Conservation (phyloP, 2,113 vertebrate species). For the Ahaetulla prasina region DNA sequence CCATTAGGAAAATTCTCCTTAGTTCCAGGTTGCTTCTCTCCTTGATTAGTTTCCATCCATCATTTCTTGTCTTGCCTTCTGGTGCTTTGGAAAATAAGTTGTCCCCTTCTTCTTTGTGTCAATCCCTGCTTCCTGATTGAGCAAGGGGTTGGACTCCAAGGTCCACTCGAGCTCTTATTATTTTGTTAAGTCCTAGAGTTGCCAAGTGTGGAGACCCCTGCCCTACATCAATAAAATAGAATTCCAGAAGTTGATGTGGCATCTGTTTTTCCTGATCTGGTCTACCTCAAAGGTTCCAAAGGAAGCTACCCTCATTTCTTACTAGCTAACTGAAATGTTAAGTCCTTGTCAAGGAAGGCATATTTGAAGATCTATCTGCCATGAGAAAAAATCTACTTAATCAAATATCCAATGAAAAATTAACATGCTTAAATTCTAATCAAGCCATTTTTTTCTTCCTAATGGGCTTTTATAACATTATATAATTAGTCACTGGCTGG, state of each 20-base stretch:
- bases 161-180: background rate
- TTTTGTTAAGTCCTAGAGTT: background rate
- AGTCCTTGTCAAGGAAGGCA: background rate
- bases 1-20: background rate
- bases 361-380: background rate
- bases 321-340: background rate
- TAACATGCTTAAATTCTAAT: slow-evolving; percentile 1
- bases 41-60: background rate
- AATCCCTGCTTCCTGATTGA: background rate
- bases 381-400: background rate
- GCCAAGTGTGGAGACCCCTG: background rate
- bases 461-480: slow-evolving; percentile 17
- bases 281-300: background rate
- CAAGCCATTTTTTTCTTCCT: background rate
- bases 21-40: background rate
- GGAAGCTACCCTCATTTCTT: background rate
- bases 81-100: background rate
- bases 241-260: background rate
- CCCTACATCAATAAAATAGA: background rate
- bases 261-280: background rate
- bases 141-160: background rate
- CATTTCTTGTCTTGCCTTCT: background rate
- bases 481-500: background rate
- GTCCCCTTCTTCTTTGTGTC: background rate
- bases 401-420: slow-evolving; percentile 9